A percentile compares a stretch with the other conserved stretches of the same genome.
These are phyloP conservation scores for Cyrtorhinus lividipennis DNA, from an alignment of 1,140 invertebrate species.

Conservation along the genomic window DNA sequence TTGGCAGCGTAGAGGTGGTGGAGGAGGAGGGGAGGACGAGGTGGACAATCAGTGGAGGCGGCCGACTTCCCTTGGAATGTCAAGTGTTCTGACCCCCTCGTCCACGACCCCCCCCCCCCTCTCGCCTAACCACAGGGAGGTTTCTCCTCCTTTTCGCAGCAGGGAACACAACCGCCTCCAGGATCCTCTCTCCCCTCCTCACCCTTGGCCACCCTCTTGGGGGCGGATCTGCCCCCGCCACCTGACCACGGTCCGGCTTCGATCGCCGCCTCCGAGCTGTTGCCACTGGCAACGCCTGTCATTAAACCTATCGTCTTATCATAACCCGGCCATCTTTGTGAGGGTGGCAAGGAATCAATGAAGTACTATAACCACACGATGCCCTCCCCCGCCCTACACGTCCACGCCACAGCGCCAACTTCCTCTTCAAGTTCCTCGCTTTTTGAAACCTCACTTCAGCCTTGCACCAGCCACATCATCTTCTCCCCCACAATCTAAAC, in stretches of 20 bases:
- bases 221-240: conserved; percentile 8
- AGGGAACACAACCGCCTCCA: too few relatives aligned
- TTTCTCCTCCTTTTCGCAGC: too few relatives aligned
- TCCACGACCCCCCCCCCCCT: background rate
- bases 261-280: conserved; percentile 13
- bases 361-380: conserved; percentile 8
- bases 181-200: too few relatives aligned
- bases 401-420: background rate
- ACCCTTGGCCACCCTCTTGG: too few relatives aligned
- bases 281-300: conserved; percentile 11
- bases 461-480: background rate
- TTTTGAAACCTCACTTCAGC: background rate
- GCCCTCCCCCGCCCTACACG: background rate
- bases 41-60: conserved; percentile 12
- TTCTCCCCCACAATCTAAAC: too few relatives aligned
- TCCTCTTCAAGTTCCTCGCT: background rate
- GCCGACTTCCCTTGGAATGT: conserved; percentile 14
- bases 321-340: conserved; percentile 15
- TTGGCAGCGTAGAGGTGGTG: too few relatives aligned
- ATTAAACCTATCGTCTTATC: conserved; percentile 16
- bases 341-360: conserved; percentile 9
- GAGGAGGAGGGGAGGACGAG: background rate
- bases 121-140: too few relatives aligned
- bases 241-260: conserved; percentile 15
- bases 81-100: conserved; percentile 8